phyloP scores from a whole-genome alignment of 2,113 vertebrate genomes.

The Cephalophus harveyi region DNA sequence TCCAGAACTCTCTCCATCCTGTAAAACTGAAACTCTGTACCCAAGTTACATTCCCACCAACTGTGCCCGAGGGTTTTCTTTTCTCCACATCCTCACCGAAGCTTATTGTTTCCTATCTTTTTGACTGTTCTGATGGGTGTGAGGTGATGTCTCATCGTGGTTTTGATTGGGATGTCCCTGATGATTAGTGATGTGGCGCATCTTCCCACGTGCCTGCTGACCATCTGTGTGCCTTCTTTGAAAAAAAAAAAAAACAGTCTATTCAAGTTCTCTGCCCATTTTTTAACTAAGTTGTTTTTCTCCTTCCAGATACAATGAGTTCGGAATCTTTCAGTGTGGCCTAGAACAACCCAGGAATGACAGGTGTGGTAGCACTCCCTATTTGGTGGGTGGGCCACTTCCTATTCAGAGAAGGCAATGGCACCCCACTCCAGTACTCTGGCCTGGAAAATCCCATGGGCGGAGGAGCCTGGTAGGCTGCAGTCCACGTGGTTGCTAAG shows the following conservation, averaged over 20 bases:
- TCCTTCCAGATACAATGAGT: neutral
- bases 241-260: neutral
- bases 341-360: neutral
- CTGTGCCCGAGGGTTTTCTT: neutral
- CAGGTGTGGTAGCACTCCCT: neutral
- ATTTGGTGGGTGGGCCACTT: neutral
- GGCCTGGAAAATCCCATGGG: too few species aligned
- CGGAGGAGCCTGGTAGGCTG: too few species aligned
- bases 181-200: neutral
- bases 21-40: neutral
- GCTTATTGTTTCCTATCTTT: neutral
- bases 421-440: too few species aligned
- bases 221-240: neutral
- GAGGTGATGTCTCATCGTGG: neutral
- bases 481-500: too few species aligned
- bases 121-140: neutral
- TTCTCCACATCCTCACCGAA: neutral
- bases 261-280: neutral
- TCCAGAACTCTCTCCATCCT: neutral
- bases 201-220: neutral
- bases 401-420: neutral
- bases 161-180: neutral
- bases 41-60: neutral
- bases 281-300: neutral
- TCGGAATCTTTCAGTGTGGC: neutral